phyloP scores from a whole-genome alignment of 2,888 invertebrate species.

The Anagyrus pseudococci region DNA sequence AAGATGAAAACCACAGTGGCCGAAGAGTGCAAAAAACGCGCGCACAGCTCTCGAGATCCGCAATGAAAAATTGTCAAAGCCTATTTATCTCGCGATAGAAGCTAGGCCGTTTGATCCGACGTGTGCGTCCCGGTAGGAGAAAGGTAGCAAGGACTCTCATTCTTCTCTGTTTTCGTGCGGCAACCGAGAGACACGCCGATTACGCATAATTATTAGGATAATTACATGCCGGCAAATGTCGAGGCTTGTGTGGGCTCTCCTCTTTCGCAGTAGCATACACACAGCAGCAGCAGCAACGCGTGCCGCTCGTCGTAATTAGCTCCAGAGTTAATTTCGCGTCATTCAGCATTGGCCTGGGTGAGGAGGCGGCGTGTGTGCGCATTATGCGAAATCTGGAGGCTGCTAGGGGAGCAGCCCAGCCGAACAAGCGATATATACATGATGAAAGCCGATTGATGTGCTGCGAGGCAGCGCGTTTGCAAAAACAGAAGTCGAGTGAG shows the following conservation, averaged over 20 bases:
- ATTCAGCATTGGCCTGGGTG: constrained; percentile 40
- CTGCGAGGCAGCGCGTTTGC: too few relatives aligned
- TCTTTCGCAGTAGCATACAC: too few relatives aligned
- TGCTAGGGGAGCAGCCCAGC: too few relatives aligned
- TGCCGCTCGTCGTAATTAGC: constrained; percentile 51
- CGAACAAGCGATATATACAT: too few relatives aligned
- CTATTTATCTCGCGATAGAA: constrained; percentile 15
- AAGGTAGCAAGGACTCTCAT: constrained; percentile 37
- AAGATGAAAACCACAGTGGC: constrained; percentile 16
- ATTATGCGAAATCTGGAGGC: too few relatives aligned
- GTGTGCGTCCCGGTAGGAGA: constrained; percentile 13
- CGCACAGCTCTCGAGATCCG: not conserved
- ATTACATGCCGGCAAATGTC: constrained; percentile 23
- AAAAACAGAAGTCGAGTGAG: too few relatives aligned
- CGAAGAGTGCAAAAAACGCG: not conserved
- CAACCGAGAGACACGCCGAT: constrained; percentile 44
- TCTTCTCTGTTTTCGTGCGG: constrained; percentile 43
- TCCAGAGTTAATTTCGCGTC: constrained; percentile 53
- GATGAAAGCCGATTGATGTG: too few relatives aligned
- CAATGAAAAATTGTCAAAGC: constrained; percentile 17
- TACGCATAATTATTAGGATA: constrained; percentile 34
- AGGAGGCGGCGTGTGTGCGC: too few relatives aligned
- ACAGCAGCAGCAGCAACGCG: not conserved
- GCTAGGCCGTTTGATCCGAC: constrained; percentile 33
- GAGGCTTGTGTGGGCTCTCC: too few relatives aligned